Percentiles rank a stretch among this genome's conserved stretches.
Conservation (phyloP, 2,888 invertebrate species). For the Aphelenchoides bicaudatus region DNA sequence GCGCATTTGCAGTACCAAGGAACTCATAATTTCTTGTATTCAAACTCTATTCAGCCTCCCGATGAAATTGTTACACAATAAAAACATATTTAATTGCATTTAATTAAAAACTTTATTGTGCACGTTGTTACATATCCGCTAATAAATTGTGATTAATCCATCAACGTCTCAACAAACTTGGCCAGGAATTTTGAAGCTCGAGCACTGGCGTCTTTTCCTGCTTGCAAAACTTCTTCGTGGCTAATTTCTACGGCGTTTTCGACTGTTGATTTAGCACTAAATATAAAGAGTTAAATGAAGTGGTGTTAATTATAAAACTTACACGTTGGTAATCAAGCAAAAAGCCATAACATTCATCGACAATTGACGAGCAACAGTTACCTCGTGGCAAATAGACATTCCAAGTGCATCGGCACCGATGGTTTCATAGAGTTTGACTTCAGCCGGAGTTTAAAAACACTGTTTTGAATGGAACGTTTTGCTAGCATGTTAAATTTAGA, state of each 20-base stretch:
- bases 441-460: conserved; percentile 89
- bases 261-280: conserved; percentile 50
- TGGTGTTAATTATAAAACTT: conserved; percentile 19
- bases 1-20: not conserved
- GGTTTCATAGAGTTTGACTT: conserved; percentile 72
- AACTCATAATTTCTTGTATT: not conserved
- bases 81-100: too few relatives aligned
- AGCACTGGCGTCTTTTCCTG: conserved; percentile 45
- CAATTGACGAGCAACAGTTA: conserved; percentile 86
- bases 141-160: too few relatives aligned
- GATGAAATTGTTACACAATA: too few relatives aligned
- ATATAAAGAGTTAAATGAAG: conserved; percentile 15
- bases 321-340: conserved; percentile 82
- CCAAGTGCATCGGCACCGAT: conserved; percentile 68
- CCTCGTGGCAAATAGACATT: conserved; percentile 75
- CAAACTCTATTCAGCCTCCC: not conserved
- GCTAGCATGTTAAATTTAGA: too few relatives aligned
- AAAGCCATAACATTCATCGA: conserved; percentile 77
- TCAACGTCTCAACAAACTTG: too few relatives aligned
- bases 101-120: too few relatives aligned
- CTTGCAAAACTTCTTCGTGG: conserved; percentile 54
- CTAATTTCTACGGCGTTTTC: conserved; percentile 53
- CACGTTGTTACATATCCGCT: too few relatives aligned
- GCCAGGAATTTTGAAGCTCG: too few relatives aligned
- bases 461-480: too few relatives aligned